A percentile compares a stretch with the other conserved stretches of the same genome.
Conservation (phyloP, 2,797 vertebrate species). For the Hydrolagus colliei region DNA sequence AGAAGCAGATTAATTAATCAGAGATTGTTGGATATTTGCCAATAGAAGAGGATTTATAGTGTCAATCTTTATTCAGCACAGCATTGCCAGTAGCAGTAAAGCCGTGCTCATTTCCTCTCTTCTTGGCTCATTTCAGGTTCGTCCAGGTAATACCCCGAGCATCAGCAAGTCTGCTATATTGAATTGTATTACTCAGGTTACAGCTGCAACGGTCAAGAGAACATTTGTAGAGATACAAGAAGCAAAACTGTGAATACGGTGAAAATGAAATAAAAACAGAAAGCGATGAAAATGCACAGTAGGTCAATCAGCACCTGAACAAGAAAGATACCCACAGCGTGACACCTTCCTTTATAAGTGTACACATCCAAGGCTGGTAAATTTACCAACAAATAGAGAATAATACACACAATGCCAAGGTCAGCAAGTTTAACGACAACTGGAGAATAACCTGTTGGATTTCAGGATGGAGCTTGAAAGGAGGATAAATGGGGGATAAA, state of each 20-base stretch:
- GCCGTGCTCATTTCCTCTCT: conserved; percentile 20
- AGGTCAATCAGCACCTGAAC: too few relatives aligned
- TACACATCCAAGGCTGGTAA: too few relatives aligned
- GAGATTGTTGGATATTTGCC: conserved; percentile 25
- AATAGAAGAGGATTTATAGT: conserved; percentile 21
- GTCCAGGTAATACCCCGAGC: not conserved
- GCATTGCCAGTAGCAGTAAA: not conserved
- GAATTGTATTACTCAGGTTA: not conserved
- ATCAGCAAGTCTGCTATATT: not conserved
- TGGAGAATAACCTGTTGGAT: not conserved
- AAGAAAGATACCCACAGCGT: too few relatives aligned
- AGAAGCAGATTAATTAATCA: conserved; percentile 9
- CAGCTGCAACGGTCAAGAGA: not conserved
- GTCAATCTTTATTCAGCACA: conserved; percentile 15
- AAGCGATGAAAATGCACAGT: too few relatives aligned
- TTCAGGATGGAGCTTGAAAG: not conserved
- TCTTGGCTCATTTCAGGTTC: conserved; percentile 24
- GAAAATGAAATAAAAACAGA: too few relatives aligned
- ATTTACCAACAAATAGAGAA: too few relatives aligned
- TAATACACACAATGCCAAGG: too few relatives aligned
- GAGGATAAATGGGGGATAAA: not conserved
- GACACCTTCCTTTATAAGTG: too few relatives aligned
- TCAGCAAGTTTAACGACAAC: not conserved
- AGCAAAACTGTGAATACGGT: too few relatives aligned
- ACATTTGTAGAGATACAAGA: too few relatives aligned